Evolutionary conservation across 2,888 invertebrate species (phyloP).

Genomic region (Hypsopygia costalis): DNA sequence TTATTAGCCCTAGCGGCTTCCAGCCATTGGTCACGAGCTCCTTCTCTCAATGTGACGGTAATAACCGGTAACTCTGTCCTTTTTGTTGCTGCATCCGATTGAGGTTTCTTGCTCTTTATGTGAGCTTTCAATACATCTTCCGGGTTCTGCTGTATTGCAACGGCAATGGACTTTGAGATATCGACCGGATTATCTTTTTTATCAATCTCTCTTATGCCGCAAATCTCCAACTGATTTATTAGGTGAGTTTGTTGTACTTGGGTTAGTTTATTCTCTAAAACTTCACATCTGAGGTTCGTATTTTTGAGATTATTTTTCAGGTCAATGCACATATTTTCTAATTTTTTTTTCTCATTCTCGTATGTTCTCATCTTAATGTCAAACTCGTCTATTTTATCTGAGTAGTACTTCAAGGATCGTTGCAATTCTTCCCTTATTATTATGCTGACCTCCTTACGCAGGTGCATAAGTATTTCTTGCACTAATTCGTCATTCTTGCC

Average conservation of each 20-base stretch:
- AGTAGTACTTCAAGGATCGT: not conserved
- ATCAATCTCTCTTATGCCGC: conserved; percentile 4
- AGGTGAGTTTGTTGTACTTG: conserved; percentile 4
- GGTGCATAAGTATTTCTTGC: not conserved
- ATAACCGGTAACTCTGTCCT: not conserved
- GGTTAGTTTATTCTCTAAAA: conserved; percentile 7
- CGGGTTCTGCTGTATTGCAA: not conserved
- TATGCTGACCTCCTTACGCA: not conserved
- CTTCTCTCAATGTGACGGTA: not conserved
- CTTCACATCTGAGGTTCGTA: not conserved
- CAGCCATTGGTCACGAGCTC: conserved; percentile 4
- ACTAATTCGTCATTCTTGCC: too few relatives aligned
- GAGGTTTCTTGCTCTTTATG: not conserved
- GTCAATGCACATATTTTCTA: conserved; percentile 6
- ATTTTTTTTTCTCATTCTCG: conserved; percentile 4
- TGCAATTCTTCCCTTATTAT: not conserved
- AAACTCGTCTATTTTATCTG: conserved; percentile 7
- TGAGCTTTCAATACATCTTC: not conserved
- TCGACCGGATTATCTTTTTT: not conserved
- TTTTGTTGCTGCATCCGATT: not conserved
- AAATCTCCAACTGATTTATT: conserved; percentile 5
- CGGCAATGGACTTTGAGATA: not conserved
- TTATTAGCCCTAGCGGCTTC: not conserved
- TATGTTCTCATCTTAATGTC: conserved; percentile 5
- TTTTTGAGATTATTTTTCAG: conserved; percentile 5